These are phyloP conservation scores for Salminus brasiliensis DNA, from an alignment of 2,113 vertebrate genomes.

Conservation along the genomic window DNA sequence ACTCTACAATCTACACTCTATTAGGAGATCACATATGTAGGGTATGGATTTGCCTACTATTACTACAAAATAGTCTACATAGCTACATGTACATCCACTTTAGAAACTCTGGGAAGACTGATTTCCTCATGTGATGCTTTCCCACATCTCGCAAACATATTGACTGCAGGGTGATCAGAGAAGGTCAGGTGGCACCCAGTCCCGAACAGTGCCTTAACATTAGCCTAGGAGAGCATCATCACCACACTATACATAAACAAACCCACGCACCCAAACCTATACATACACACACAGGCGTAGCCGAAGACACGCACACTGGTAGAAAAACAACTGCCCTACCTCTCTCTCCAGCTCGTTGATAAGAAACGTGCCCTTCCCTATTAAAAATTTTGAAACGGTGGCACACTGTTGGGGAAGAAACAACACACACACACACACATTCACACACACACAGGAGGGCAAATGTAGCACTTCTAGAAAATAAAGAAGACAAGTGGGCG, in stretches of 20 bases:
- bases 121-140: not conserved
- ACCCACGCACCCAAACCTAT: slow-evolving; percentile 31
- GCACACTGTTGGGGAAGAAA: slow-evolving; percentile 25
- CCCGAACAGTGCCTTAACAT: slow-evolving; percentile 78
- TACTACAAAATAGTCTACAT: too few species aligned
- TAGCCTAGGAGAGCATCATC: slow-evolving; percentile 41
- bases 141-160: slow-evolving; percentile 69
- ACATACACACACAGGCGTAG: slow-evolving; percentile 32
- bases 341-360: slow-evolving; percentile 43
- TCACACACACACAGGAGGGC: not conserved
- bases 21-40: not conserved
- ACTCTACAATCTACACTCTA: too few species aligned
- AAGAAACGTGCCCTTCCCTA: slow-evolving; percentile 52
- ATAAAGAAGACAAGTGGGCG: slow-evolving; percentile 16
- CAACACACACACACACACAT: too few species aligned
- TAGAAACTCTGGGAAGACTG: not conserved
- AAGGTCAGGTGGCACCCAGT: slow-evolving; percentile 67
- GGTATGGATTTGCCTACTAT: not conserved
- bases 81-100: too few species aligned
- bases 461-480: not conserved
- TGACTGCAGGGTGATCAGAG: slow-evolving; percentile 73
- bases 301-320: slow-evolving; percentile 63
- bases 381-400: slow-evolving; percentile 21
- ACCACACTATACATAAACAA: slow-evolving; percentile 38
- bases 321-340: slow-evolving; percentile 58